These are phyloP conservation scores for Albula glossodonta DNA, from an alignment of 2,113 vertebrate species.

Conservation along the genomic window DNA sequence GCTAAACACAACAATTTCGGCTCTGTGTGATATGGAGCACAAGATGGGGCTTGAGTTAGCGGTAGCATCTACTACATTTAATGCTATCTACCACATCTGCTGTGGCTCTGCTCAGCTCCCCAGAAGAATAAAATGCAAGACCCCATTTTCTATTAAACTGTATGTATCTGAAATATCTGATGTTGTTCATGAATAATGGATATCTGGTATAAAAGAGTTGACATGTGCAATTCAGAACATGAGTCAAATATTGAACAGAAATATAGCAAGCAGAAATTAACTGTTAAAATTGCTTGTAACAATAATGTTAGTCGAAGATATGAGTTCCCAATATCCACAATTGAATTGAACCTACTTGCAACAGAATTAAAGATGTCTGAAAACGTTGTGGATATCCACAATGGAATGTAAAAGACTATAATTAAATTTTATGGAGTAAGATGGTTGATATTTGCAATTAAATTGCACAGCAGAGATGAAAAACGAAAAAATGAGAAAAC, in stretches of 20 bases:
- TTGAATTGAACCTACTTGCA: no score
- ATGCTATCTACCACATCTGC: neutral
- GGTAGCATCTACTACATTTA: neutral
- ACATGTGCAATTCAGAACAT: neutral
- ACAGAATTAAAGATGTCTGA: no score
- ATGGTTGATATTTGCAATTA: neutral
- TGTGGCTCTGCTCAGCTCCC: neutral
- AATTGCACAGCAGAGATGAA: neutral
- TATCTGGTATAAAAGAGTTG: neutral
- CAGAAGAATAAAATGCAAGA: neutral
- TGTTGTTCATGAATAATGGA: neutral
- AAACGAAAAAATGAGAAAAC: neutral
- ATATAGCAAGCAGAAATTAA: neutral
- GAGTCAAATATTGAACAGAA: neutral
- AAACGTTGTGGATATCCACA: no score
- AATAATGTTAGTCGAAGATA: neutral
- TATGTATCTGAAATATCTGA: neutral
- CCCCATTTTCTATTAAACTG: no score
- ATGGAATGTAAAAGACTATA: no score
- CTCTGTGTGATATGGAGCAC: neutral
- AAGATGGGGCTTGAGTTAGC: neutral
- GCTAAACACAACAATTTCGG: neutral
- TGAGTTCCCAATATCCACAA: neutral
- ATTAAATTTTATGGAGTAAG: no score
- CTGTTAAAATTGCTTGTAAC: neutral